Base-by-base conservation (phyloP, 2,797 vertebrate species). In the Miichthys miiuy region DNA sequence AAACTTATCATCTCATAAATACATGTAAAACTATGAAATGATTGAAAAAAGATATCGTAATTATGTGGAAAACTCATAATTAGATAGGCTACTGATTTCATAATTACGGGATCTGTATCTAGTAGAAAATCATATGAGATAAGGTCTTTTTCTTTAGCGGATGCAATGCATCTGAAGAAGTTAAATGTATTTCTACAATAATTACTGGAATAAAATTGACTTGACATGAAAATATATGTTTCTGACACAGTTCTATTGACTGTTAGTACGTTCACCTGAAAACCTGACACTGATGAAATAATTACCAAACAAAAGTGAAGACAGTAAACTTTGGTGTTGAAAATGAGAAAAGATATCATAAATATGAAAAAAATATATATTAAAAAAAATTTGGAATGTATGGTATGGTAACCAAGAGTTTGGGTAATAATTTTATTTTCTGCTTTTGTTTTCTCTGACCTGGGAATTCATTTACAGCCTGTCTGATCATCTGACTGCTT, bases 101-200 rank as follows among this genome's bases (percentile, higher is more conserved):
- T 63, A 27, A 64, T 79, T 72, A 68, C 10, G 12, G 64, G 68
- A 77, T 68, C 64, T 62, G 10, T 47, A 34, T 57, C 13, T 2
- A n/a, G 42, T 17, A 17, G 11, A 21, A 42, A 17, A 55, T 68
- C 25, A n/a, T 61, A 72, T 46, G 11, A 42, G 20, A 65, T 57
- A 57, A 41, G 1, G 8, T 73, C 2, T 68, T 44, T 50, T 48
- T 21, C 14, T 47, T 73, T 8, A 20, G 2, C 20, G 10, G 47
- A 20, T 46, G 3, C 5, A 55, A 18, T 68, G 6, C 13, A 50
- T 57, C 51, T 56, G 10, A 41, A 3, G 10, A 10, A 34, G 21
- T 17, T 10, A 18, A 46, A 3, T 56, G 46, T 61, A 41, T 69
- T 57, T 48, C n/a, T 58, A 46, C n/a, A 47, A 9, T 27, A 79